A percentile compares a stretch with the other conserved stretches of the same genome.
These are phyloP conservation scores for Epinephelus cyanopodus DNA, from an alignment of 2,113 vertebrate species.

Conservation along the genomic window DNA sequence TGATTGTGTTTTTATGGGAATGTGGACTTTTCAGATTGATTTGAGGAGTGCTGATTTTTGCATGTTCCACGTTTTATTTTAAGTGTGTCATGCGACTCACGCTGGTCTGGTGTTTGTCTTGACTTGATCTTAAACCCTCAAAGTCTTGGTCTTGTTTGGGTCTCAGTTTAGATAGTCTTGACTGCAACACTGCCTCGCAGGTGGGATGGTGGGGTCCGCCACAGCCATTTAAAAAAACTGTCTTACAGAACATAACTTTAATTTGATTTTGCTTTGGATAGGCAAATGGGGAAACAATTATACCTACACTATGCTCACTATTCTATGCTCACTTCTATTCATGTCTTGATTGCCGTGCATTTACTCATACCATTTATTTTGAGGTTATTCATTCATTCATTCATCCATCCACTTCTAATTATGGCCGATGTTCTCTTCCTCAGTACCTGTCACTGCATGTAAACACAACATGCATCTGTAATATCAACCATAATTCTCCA, in stretches of 20 bases:
- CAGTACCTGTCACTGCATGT: constrained; percentile 51
- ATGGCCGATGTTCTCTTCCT: not conserved
- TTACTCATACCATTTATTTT: not conserved
- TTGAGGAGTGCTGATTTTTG: too few species aligned
- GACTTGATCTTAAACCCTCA: too few species aligned
- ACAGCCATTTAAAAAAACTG: not conserved
- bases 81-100: too few species aligned
- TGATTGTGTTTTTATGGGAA: too few species aligned
- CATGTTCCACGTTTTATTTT: too few species aligned
- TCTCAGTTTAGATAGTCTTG: too few species aligned
- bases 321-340: not conserved
- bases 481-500: constrained; percentile 56
- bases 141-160: too few species aligned
- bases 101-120: too few species aligned
- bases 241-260: not conserved
- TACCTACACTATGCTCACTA: not conserved
- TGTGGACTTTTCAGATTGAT: too few species aligned
- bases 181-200: too few species aligned
- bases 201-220: not conserved
- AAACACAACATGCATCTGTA: constrained; percentile 53
- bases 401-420: constrained; percentile 25
- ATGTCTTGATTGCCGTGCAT: not conserved
- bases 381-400: constrained; percentile 7
- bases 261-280: not conserved
- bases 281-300: not conserved